These are phyloP conservation scores for Hormiphora californensis DNA, from an alignment of 37 sponge, comb jelly and placozoan species.

Conservation along the genomic window DNA sequence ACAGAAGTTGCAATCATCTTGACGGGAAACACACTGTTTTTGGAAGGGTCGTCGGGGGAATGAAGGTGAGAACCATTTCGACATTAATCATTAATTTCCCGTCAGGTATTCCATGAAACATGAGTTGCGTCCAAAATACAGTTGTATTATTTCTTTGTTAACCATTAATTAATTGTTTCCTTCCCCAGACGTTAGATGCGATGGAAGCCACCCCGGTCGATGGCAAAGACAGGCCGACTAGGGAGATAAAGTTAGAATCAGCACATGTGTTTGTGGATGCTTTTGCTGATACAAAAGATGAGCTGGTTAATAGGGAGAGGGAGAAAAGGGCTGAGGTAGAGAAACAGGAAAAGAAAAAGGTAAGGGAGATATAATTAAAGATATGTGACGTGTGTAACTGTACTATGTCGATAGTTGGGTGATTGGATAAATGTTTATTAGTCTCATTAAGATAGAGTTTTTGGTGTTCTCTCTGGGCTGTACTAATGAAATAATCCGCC, in stretches of 20 bases:
- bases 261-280: slow-evolving; percentile 83
- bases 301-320: slow-evolving; percentile 60
- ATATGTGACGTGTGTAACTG: no score
- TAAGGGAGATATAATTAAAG: no score
- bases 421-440: not conserved
- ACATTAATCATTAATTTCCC: not conserved
- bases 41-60: slow-evolving; percentile 62
- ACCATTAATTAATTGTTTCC: slow-evolving; percentile 63
- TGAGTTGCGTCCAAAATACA: not conserved
- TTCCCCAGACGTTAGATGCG: slow-evolving; percentile 63
- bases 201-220: slow-evolving; percentile 83
- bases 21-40: slow-evolving; percentile 92
- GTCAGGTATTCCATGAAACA: no score
- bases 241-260: slow-evolving; percentile 62
- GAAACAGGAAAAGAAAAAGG: not conserved
- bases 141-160: not conserved
- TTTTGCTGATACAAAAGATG: slow-evolving; percentile 71
- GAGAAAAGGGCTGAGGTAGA: slow-evolving; percentile 53
- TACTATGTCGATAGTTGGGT: not conserved
- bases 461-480: no score
- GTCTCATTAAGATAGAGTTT: not conserved
- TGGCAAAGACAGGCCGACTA: slow-evolving; percentile 71
- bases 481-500: no score
- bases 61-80: not conserved
- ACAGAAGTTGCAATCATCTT: slow-evolving; percentile 79